A percentile compares a stretch with the other conserved stretches of the same genome.
Conservation (phyloP, 2,113 vertebrate species). For the Bucco capensis region DNA sequence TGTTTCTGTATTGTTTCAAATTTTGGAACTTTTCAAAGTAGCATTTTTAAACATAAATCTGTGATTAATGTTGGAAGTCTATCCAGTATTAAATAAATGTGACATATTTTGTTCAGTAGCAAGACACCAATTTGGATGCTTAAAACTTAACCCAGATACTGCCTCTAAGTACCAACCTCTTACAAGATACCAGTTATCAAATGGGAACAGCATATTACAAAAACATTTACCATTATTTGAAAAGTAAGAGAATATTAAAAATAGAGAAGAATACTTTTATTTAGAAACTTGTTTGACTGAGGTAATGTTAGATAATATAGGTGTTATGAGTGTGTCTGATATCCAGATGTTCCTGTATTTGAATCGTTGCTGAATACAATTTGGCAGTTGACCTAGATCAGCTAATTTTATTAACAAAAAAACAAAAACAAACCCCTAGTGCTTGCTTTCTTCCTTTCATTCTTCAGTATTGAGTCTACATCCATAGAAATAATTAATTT, state of each 20-base stretch:
- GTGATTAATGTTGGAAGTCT: background rate
- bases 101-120: background rate
- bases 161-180: background rate
- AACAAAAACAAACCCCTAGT: background rate
- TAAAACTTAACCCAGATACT: background rate
- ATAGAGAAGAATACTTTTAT: background rate
- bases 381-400: background rate
- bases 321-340: background rate
- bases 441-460: background rate
- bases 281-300: background rate
- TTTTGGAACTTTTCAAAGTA: background rate
- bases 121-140: background rate
- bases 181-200: background rate
- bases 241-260: background rate
- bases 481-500: background rate
- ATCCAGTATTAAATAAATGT: background rate
- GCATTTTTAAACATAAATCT: background rate
- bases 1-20: background rate
- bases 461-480: background rate
- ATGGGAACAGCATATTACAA: background rate
- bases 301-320: background rate
- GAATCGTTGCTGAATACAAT: background rate
- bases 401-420: background rate
- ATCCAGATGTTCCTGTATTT: background rate
- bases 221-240: background rate